Evolutionary conservation across 2,888 invertebrate species (phyloP), one percentile per base, ranked within the genome.

Genomic region (Nomada goodeniana): DNA sequence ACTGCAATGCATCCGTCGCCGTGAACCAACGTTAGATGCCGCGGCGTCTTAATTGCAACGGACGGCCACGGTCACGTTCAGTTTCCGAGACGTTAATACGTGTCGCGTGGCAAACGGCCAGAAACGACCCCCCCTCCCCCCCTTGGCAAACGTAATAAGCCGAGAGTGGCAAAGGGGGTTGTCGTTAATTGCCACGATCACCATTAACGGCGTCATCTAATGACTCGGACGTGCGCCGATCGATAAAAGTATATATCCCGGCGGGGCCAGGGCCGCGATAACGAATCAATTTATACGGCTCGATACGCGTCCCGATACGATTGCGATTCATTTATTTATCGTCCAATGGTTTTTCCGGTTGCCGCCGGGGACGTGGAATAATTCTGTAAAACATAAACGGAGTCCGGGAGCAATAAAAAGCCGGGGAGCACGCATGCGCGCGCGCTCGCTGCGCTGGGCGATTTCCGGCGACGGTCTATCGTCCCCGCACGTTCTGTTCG

Each of bases 41-140:
- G 78, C 69, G 83, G 78, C 69, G 83, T 80, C 71, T 83, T 83
- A 80, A 82, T 89, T 87, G 80, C 50, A 70, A 79, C 29, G 72
- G 74, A 67, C 65, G 47, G 61, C 18, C 42, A 63, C 44, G 60
- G 60, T 80, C 65, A 72, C 47, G 79, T 71, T 70, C 76, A 76
- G 79, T 84, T 87, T 82, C 64, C 18, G 63, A 68, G 71, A 60
- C 52, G 61, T 61, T 79, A 80, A 69, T 71, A 72, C 61, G 71
- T 67, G 60, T 61, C 52, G 71, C 63, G 60, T 52, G 69, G n/a
- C 50, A 55, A 73, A 44, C 29, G 23, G 29, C 29, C 52, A 11
- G 44, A 50, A 63, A 47, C n/a, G 26, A 67, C 61, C 70, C 78
- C 23, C 23, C 23, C 23, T 23, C 71, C 60, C 68, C 59, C n/a